A percentile compares a stretch with the other conserved stretches of the same genome.
Conservation (phyloP, 2,888 invertebrate genomes). For the Andrena trimmerana region DNA sequence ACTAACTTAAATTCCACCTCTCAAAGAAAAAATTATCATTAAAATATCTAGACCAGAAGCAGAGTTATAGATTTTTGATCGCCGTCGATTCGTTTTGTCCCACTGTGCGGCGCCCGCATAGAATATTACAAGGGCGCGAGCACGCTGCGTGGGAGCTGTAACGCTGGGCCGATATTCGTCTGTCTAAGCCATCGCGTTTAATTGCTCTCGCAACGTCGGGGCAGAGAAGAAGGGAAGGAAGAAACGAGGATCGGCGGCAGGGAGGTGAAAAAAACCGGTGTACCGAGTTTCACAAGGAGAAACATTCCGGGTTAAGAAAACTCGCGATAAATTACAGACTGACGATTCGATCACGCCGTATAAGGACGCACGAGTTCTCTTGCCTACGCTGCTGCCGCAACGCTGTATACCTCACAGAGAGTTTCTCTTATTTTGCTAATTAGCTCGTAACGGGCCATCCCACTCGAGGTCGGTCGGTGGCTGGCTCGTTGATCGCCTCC, state of each 20-base stretch:
- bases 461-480: conserved; percentile 63
- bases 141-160: neutral
- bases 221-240: neutral
- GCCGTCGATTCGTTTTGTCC: too few relatives aligned
- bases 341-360: conserved; percentile 70
- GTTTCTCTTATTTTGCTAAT: conserved; percentile 77
- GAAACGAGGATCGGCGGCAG: conserved; percentile 18
- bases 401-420: conserved; percentile 63
- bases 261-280: conserved; percentile 49
- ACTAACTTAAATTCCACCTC: too few relatives aligned
- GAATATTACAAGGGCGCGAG: neutral
- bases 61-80: too few relatives aligned
- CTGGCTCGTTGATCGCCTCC: conserved; percentile 32
- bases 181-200: conserved; percentile 51
- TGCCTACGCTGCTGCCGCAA: conserved; percentile 62
- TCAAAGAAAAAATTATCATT: too few relatives aligned
- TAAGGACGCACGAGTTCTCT: conserved; percentile 61
- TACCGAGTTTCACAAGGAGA: conserved; percentile 60
- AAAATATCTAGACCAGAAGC: too few relatives aligned
- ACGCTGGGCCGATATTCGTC: conserved; percentile 39
- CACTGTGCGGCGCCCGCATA: neutral
- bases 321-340: conserved; percentile 69
- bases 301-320: conserved; percentile 63
- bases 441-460: conserved; percentile 76
- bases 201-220: conserved; percentile 31